Conservation (phyloP, 2,797 vertebrate species). For the Trichosurus vulpecula region DNA sequence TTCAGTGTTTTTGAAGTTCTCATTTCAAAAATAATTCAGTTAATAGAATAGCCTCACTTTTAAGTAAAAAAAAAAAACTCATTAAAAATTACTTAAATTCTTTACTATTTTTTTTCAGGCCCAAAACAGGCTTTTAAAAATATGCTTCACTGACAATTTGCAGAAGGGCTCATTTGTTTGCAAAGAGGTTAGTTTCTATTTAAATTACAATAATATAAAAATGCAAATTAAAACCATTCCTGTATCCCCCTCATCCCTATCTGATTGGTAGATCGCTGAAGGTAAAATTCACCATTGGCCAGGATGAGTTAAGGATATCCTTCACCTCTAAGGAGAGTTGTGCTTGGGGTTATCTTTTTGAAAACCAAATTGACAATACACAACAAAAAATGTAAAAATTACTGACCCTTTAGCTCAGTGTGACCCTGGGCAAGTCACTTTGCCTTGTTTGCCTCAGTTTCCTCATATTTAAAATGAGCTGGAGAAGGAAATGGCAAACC, state of each 20-base stretch:
- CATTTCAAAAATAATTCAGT: background rate
- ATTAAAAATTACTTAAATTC: background rate
- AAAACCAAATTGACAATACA: background rate
- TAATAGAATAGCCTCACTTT: background rate
- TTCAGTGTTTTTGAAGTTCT: background rate
- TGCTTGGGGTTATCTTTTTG: background rate
- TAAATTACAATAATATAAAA: background rate
- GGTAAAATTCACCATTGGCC: background rate
- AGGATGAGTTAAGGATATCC: background rate
- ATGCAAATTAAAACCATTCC: background rate
- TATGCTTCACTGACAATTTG: background rate
- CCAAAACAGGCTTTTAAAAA: background rate
- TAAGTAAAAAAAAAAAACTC: background rate
- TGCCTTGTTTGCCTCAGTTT: background rate
- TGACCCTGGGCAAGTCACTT: background rate
- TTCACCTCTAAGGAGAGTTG: background rate
- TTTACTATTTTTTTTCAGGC: background rate
- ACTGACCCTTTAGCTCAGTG: background rate
- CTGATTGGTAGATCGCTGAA: background rate
- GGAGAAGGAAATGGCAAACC: background rate
- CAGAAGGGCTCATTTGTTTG: background rate
- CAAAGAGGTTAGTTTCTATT: background rate
- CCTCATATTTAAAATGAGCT: background rate
- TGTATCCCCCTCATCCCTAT: background rate
- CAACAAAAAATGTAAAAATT: background rate